Percentiles rank a stretch among this genome's conserved stretches.
phyloP scores from a whole-genome alignment of 1,140 invertebrate species.

The Asbolus verrucosus region DNA sequence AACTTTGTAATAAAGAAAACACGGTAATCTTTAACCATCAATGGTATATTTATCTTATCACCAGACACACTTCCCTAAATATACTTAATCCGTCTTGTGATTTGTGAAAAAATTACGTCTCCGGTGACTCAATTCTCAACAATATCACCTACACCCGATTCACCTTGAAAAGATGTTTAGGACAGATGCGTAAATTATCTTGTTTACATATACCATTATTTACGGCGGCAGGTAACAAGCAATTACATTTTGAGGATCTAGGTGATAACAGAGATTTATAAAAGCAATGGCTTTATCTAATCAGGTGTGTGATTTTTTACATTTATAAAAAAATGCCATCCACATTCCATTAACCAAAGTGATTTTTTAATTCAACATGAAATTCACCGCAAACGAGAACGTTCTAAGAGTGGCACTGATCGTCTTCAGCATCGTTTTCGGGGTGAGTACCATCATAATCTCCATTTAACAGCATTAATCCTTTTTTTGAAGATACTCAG shows the following conservation, averaged over 20 bases:
- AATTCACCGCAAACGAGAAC: conserved; percentile 49
- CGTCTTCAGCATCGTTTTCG: conserved; percentile 52
- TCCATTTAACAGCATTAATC: neutral
- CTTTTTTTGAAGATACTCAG: conserved; percentile 50
- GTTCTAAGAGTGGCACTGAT: conserved; percentile 48
- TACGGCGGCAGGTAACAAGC: neutral
- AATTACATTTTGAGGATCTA: conserved; percentile 7
- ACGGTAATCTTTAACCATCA: too few species aligned
- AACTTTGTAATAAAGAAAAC: too few species aligned
- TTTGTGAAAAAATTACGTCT: too few species aligned
- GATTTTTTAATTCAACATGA: conserved; percentile 38
- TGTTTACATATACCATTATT: conserved; percentile 17
- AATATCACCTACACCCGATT: too few species aligned
- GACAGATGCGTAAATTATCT: conserved; percentile 21
- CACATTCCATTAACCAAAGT: neutral
- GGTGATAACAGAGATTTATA: conserved; percentile 24
- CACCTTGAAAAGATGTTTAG: conserved; percentile 25
- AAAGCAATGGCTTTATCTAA: conserved; percentile 6
- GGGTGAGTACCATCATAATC: conserved; percentile 45
- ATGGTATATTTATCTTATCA: too few species aligned
- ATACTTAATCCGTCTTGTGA: too few species aligned
- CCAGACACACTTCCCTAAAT: too few species aligned
- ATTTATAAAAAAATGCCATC: neutral
- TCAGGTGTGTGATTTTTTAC: conserved; percentile 18
- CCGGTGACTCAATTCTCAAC: too few species aligned